Base-by-base conservation (phyloP, 2,797 vertebrate species). In the Lindbergichthys nudifrons region DNA sequence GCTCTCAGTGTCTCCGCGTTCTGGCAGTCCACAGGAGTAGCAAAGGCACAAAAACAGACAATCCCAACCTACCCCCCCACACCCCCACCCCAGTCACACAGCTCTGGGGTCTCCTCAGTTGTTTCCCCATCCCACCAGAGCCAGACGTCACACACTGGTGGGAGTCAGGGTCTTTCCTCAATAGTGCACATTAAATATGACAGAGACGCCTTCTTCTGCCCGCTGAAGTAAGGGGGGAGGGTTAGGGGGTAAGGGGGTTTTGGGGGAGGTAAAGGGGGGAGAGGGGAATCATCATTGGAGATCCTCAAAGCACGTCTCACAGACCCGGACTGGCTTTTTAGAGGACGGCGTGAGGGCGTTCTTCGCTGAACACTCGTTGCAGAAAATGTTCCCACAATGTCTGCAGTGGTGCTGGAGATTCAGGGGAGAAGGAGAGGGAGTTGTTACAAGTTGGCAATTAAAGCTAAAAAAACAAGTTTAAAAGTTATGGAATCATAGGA, bases 341-440 rank as follows among this genome's bases (percentile, higher is more conserved):
- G 97, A 98, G 78, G 97, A 99, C 61, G 98, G 98, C 54, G 96
- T 99, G 92, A 98, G 93, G 93, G 97, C 97, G 90, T 95, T 97
- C 93, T 84, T 97, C 56, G 95, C 85, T 10, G 98, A 99, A 91
- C 98, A 99, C 78, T 99, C 98, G 0, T 91, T 96, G 75, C 98
- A 99, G 90, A 99, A 99, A 89, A 99, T 99, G 95, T 99, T 99
- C 48, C 98, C 98, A 82, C 98, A 99, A 18, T 99, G 97, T 92
- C 98, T 95, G 93, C 98, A 99, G 83, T 99, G 98, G 85, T 99
- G 98, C 98, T 99, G 95, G 86, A 80, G 41, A 23, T 14, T 67
- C 32, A 69, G 56, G 45, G 47, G n/a, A 65, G 23, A 32, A 48
- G 51, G 8, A 70, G 53, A 77, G n/a, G 3, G 48, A 45, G 0